Conservation (phyloP, 2,797 vertebrate species). For the Urosaurus nigricauda region DNA sequence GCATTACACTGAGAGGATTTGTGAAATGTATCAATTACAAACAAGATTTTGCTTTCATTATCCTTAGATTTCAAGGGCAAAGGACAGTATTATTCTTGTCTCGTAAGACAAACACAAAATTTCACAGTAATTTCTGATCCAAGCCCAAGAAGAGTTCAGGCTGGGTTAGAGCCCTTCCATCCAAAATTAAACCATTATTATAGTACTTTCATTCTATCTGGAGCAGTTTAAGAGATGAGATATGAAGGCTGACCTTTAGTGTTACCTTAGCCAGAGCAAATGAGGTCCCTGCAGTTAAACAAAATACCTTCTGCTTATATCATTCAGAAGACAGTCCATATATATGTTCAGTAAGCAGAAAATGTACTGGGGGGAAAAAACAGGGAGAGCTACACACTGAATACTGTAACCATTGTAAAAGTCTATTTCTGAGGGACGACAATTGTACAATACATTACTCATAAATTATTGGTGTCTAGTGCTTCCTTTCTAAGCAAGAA, state of each 20-base stretch:
- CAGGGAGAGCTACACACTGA: too few species aligned
- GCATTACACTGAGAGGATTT: slow-evolving; percentile 30
- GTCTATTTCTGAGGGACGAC: neutral
- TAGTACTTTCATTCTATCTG: slow-evolving; percentile 37
- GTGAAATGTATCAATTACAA: slow-evolving; percentile 41
- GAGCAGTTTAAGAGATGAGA: slow-evolving; percentile 34
- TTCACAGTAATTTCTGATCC: slow-evolving; percentile 21
- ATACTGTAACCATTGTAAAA: too few species aligned
- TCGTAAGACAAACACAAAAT: neutral
- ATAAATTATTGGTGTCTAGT: slow-evolving; percentile 41
- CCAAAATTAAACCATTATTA: neutral
- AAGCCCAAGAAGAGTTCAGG: slow-evolving; percentile 13
- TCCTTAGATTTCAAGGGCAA: slow-evolving; percentile 24
- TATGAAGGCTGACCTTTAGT: slow-evolving; percentile 9
- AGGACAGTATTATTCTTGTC: slow-evolving; percentile 6
- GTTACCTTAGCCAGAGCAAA: slow-evolving; percentile 36
- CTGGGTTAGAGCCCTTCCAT: neutral
- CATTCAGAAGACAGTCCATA: neutral
- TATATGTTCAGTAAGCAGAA: neutral
- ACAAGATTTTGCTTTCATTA: slow-evolving; percentile 36
- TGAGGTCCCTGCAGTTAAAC: slow-evolving; percentile 8
- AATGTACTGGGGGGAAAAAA: neutral
- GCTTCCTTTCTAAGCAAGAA: slow-evolving; percentile 38
- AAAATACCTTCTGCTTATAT: slow-evolving; percentile 26
- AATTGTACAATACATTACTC: neutral